These are phyloP conservation scores for Scelioninae gen. 1 DNA, from an alignment of 2,888 invertebrate species.

Conservation along the genomic window DNA sequence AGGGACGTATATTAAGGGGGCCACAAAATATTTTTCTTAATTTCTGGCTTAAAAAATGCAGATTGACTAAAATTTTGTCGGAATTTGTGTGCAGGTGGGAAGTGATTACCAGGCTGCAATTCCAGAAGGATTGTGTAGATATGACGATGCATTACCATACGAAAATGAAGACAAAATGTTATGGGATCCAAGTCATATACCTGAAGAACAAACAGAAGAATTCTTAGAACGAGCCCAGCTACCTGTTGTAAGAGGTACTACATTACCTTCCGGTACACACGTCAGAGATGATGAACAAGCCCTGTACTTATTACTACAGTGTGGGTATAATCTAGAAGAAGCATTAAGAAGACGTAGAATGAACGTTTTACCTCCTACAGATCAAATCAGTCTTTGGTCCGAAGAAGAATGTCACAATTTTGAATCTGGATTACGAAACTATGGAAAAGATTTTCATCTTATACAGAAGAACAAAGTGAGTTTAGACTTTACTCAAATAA, in stretches of 20 bases:
- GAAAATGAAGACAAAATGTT: slow-evolving; percentile 97
- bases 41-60: no score
- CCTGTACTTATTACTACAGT: slow-evolving; percentile 94
- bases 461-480: slow-evolving; percentile 96
- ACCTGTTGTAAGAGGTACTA: slow-evolving; percentile 83
- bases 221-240: slow-evolving; percentile 88
- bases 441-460: slow-evolving; percentile 97
- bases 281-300: slow-evolving; percentile 95
- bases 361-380: slow-evolving; percentile 89
- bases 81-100: slow-evolving; percentile 86
- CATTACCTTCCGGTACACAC: slow-evolving; percentile 90
- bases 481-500: no score
- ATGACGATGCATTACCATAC: slow-evolving; percentile 96
- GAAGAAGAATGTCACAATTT: slow-evolving; percentile 99
- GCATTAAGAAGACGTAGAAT: slow-evolving; percentile 92
- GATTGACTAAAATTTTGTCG: neutral
- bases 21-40: no score
- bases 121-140: slow-evolving; percentile 95
- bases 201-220: slow-evolving; percentile 90
- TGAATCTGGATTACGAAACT: slow-evolving; percentile 96
- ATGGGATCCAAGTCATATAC: slow-evolving; percentile 94
- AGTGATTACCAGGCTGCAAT: slow-evolving; percentile 96
- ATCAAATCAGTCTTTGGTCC: slow-evolving; percentile 95
- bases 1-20: no score
- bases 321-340: slow-evolving; percentile 97